Evolutionary conservation across 2,888 invertebrate genomes (phyloP).

Genomic region (Drosophila parthenogenetica): DNA sequence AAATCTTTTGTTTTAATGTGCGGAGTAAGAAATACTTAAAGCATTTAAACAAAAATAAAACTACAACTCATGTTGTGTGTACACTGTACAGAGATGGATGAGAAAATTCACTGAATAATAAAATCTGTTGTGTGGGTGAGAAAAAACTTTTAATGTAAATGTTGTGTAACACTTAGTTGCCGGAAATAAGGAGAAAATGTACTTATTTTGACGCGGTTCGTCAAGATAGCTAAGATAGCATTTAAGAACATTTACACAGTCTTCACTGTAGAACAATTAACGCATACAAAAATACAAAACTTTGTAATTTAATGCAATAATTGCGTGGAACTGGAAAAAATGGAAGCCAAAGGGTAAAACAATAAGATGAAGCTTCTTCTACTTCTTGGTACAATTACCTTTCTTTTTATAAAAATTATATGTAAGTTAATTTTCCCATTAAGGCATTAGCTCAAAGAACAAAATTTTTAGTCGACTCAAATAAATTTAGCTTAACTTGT

Average conservation of each 20-base stretch:
- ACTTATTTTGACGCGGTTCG: constrained; percentile 24
- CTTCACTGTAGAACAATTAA: not conserved
- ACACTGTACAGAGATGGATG: constrained; percentile 23
- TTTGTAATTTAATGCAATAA: constrained; percentile 2
- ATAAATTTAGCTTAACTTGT: constrained; percentile 1
- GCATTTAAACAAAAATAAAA: constrained; percentile 8
- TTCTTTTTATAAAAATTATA: not conserved
- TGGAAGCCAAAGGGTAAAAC: constrained; percentile 4
- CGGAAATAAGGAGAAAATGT: constrained; percentile 45
- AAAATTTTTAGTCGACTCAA: not conserved
- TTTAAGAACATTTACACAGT: constrained; percentile 9
- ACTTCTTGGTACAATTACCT: constrained; percentile 9
- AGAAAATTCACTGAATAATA: constrained; percentile 44
- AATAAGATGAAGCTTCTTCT: not conserved
- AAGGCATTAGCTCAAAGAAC: not conserved
- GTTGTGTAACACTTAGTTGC: constrained; percentile 43
- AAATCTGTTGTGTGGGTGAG: constrained; percentile 36
- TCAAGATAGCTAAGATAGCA: constrained; percentile 17
- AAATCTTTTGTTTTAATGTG: constrained; percentile 62
- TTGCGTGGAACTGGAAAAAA: constrained; percentile 1
- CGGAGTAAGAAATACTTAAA: constrained; percentile 15
- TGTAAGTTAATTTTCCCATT: not conserved
- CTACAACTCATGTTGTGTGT: constrained; percentile 38
- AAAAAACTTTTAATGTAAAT: constrained; percentile 32
- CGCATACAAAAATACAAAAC: not conserved